Evolutionary conservation across 2,797 vertebrate genomes (phyloP).

Genomic region (Protosalanx chinensis): DNA sequence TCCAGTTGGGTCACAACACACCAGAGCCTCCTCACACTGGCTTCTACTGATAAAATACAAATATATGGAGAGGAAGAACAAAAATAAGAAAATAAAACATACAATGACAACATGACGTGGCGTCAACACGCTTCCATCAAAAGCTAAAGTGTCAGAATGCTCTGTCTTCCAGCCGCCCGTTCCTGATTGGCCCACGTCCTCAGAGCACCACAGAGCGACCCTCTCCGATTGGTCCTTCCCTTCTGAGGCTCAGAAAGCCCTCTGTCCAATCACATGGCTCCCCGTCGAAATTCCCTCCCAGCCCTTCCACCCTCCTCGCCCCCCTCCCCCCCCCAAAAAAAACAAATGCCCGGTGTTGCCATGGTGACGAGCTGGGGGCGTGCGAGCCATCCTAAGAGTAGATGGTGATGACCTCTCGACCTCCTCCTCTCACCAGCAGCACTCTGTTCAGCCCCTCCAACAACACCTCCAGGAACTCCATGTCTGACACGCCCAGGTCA

Average conservation of each 20-base stretch:
- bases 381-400: slow-evolving; percentile 78
- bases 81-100: slow-evolving; percentile 39
- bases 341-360: slow-evolving; percentile 46
- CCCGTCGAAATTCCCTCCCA: slow-evolving; percentile 36
- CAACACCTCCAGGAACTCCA: slow-evolving; percentile 97
- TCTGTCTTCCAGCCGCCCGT: slow-evolving; percentile 39
- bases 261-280: slow-evolving; percentile 50
- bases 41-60: slow-evolving; percentile 28
- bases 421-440: slow-evolving; percentile 90
- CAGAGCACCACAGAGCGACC: slow-evolving; percentile 6
- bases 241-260: slow-evolving; percentile 33
- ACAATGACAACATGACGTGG: slow-evolving; percentile 16
- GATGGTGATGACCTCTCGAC: slow-evolving; percentile 97
- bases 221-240: slow-evolving; percentile 14
- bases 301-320: neutral
- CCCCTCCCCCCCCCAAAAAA: slow-evolving; percentile 20
- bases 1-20: slow-evolving; percentile 6
- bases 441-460: slow-evolving; percentile 91
- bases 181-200: slow-evolving; percentile 28
- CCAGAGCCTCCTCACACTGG: neutral
- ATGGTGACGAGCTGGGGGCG: slow-evolving; percentile 41
- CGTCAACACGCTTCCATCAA: slow-evolving; percentile 22
- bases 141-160: slow-evolving; percentile 67
- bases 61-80: slow-evolving; percentile 41
- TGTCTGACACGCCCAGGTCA: slow-evolving; percentile 76